Base-by-base conservation (phyloP, 2,113 vertebrate genomes). In the Peromyscus polionotus region DNA sequence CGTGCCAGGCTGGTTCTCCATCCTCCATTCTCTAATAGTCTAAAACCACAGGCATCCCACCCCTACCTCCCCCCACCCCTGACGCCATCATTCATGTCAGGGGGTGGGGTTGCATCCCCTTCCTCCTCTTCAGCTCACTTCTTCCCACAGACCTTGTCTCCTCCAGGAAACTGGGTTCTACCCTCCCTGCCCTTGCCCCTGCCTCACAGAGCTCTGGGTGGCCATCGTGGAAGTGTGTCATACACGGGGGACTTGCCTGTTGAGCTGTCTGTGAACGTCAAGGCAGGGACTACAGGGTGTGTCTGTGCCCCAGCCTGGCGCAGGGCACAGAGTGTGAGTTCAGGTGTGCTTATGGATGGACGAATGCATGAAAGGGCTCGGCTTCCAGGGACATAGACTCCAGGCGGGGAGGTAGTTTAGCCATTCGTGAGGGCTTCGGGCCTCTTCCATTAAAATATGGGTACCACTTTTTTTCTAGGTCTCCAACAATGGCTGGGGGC, bases 401-500 rank as follows among this genome's bases (percentile, higher is more conserved):
- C 11, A 7, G 39, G 13, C 0, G 4, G 90, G 68, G 54, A n/a
- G 19, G 51, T 17, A 12, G 45, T 39, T 67, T 3, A 39, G 2
- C 61, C 4, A 3, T 8, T 68, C 5, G 36, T 12, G n/a, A 11
- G 5, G 42, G 8, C 36, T 93, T 95, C 28, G 72, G 80, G 85
- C 67, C 22, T 9, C 51, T 83, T 42, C 33, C 54, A 3, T 24
- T 57, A 11, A 88, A 84, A n/a, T 42, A 2, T 22, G 65, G 87
- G 0, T 72, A 0, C 73, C 51, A 7, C 45, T 36, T 2, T 90
- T 84, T 97, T 84, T 88, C 20, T 84, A 99, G 99, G 98, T 99
- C 99, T 98, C 99, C 99, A 8, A 99, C 99, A 0, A 99, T 99
- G 99, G 99, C 99, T 87, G 99, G 99, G 51, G 99, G 99, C n/a